Evolutionary conservation across 2,797 vertebrate genomes (phyloP).

Genomic region (Sandelia bainsii): DNA sequence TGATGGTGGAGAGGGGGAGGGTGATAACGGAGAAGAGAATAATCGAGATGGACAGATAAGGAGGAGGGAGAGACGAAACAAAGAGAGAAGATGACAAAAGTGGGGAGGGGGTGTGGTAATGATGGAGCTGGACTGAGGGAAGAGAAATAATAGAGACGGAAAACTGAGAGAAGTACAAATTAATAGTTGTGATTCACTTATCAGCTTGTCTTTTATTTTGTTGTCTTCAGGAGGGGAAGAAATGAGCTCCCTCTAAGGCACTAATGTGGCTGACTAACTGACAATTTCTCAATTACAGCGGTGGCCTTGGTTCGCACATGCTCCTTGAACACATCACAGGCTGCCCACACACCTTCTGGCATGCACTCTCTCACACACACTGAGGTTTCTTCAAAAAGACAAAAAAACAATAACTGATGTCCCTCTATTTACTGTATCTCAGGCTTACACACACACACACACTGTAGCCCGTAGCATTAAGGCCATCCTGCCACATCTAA

Average conservation of each 20-base stretch:
- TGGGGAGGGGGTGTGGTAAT: conserved; percentile 28
- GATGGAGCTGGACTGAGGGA: conserved; percentile 51
- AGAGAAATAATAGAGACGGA: conserved; percentile 22
- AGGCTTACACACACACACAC: conserved; percentile 9
- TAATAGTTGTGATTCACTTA: conserved; percentile 52
- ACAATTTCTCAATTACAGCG: conserved; percentile 58
- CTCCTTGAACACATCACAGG: conserved; percentile 51
- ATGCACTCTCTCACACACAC: conserved; percentile 28
- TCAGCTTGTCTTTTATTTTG: conserved; percentile 34
- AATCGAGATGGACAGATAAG: conserved; percentile 77
- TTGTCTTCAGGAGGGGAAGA: conserved; percentile 28
- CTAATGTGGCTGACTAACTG: conserved; percentile 66
- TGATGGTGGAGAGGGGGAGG: conserved; percentile 3
- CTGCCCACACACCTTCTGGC: conserved; percentile 69
- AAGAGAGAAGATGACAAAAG: conserved; percentile 68
- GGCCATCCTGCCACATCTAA: conserved; percentile 81
- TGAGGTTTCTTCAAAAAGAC: conserved; percentile 17
- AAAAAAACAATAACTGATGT: conserved; percentile 28
- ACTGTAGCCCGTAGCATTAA: conserved; percentile 69
- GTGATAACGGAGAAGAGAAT: conserved; percentile 62
- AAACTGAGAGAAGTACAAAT: conserved; percentile 36
- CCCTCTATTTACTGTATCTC: conserved; percentile 18
- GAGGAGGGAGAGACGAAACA: conserved; percentile 64
- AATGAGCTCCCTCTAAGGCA: conserved; percentile 46
- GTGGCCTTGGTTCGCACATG: conserved; percentile 54